Base-by-base conservation (phyloP, 2,113 vertebrate species). In the Chaenogobius annularis region DNA sequence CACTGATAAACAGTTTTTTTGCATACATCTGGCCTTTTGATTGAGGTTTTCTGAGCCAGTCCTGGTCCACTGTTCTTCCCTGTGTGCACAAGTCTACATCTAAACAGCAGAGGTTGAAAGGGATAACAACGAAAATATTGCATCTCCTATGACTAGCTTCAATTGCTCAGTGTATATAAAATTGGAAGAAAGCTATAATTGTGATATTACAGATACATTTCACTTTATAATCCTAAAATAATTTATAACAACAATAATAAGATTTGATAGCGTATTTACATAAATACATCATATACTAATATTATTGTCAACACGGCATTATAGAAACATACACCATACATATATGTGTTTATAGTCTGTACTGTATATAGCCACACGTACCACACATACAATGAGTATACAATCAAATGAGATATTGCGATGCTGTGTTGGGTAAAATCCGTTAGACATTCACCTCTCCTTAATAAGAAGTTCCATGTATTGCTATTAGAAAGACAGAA, bases 221-320 rank as follows among this genome's bases (percentile, higher is more conserved):
- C 82, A 93, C 89, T 89, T 91, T 83, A 88, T 90, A 90, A 87
- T 90, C 90, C 92, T 94, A 94, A 94, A 94, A 94, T 94, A 91
- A 91, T 92, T 91, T 93, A 91, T 93, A 93, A 89, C 88, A 92
- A 92, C 88, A 84, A 93, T 92, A 91, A 89, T 92, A 92, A 91
- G 90, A 86, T 90, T 86, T 89, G 86, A 78, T 90, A 83, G 88
- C 78, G 85, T 93, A 94, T 92, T 89, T 92, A 93, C 92, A 92
- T 93, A 93, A 85, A 71, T 93, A 93, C 92, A 93, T 90, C 82
- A 75, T 88, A 90, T 87, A 91, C 75, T 88, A 85, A 92, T 87
- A 90, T 82, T 85, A 83, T 82, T 68, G 78, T 90, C 86, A 91
- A 85, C 85, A 91, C 74, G 10, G 79, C 61, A 75, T 91, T 90